Evolutionary conservation across 2,113 vertebrate species (phyloP).

Genomic region (Grammomys surdaster): DNA sequence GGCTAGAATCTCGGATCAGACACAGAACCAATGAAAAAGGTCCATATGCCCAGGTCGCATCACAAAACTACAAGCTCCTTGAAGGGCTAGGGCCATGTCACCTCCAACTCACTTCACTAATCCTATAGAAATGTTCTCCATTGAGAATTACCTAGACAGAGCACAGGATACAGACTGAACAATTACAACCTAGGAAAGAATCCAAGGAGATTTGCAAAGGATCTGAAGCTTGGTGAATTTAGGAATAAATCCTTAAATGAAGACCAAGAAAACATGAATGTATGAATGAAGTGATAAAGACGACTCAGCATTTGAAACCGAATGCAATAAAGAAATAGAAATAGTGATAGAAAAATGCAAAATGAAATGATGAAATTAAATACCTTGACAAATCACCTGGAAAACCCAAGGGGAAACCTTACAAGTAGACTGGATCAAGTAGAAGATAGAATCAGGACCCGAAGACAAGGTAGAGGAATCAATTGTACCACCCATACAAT

Average conservation of each 20-base stretch:
- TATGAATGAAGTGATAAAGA: neutral
- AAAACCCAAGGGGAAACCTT: neutral
- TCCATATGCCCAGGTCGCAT: too few species aligned
- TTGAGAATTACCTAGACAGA: neutral
- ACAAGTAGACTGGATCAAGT: too few species aligned
- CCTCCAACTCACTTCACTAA: neutral
- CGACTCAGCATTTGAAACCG: neutral
- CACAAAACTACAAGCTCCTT: neutral
- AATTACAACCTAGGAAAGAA: neutral
- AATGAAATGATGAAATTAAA: too few species aligned
- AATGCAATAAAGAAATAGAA: neutral
- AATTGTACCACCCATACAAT: neutral
- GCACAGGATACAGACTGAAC: neutral
- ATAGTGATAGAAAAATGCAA: neutral
- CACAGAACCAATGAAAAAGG: neutral
- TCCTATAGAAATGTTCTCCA: neutral
- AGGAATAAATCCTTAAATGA: neutral
- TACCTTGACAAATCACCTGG: neutral
- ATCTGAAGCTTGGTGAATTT: neutral
- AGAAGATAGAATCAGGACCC: neutral
- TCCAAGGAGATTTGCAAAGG: neutral
- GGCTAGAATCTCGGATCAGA: neutral
- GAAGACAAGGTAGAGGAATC: neutral
- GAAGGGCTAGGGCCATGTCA: neutral
- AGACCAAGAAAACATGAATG: neutral